These are phyloP conservation scores for Drosophila gunungcola DNA, from an alignment of 1,140 invertebrate species.

Conservation along the genomic window DNA sequence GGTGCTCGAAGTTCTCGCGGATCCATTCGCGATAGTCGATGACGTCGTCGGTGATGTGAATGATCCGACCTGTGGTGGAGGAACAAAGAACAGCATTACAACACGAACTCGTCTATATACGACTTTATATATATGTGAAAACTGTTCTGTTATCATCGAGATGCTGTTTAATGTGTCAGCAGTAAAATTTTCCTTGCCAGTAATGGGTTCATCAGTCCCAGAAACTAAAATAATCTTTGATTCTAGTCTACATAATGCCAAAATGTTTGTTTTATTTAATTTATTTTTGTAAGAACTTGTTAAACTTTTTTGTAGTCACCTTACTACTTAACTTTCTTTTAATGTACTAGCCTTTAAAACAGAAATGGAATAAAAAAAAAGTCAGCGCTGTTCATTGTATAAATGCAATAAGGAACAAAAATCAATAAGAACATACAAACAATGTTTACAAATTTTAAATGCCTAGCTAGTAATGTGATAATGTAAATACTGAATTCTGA, in stretches of 20 bases:
- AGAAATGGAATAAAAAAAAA: too few relatives aligned
- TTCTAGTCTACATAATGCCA: not conserved
- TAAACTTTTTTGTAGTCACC: too few relatives aligned
- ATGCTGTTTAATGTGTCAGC: not conserved
- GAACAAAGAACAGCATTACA: not conserved
- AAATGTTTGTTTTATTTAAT: too few relatives aligned
- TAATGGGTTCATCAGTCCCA: not conserved
- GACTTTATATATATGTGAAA: not conserved
- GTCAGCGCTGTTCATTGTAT: too few relatives aligned
- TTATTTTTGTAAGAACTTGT: too few relatives aligned
- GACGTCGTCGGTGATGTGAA: conserved; percentile 97
- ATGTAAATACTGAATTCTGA: too few relatives aligned
- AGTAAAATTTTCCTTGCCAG: not conserved
- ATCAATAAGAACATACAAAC: too few relatives aligned
- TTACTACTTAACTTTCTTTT: too few relatives aligned
- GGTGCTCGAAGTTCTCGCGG: conserved; percentile 86
- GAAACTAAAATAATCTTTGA: not conserved
- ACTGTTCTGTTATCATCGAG: not conserved
- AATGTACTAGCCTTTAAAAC: not conserved
- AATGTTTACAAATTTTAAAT: too few relatives aligned
- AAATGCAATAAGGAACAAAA: too few relatives aligned
- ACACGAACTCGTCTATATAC: not conserved
- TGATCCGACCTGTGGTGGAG: conserved; percentile 89
- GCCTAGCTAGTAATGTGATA: too few relatives aligned
- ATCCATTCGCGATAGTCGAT: conserved; percentile 94